Conservation (phyloP, 53 echinoderm and acorn worm species). For the Paracentrotus lividus region DNA sequence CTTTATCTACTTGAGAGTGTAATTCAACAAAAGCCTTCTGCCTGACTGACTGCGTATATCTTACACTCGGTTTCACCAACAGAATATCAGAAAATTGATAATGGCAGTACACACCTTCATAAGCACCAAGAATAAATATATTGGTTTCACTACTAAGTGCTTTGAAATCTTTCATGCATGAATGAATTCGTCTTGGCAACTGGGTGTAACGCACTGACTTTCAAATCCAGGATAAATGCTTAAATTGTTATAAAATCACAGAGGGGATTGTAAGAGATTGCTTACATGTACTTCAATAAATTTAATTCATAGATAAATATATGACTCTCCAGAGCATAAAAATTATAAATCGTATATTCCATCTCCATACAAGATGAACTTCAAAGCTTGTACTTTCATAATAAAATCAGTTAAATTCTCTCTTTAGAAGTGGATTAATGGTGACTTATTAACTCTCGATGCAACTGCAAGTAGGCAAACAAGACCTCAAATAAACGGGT, state of each 20-base stretch:
- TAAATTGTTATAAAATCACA: constrained; percentile 15
- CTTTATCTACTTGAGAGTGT: not conserved
- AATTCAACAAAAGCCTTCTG: constrained; percentile 11
- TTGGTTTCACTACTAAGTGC: constrained; percentile 34
- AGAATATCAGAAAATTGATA: constrained; percentile 50
- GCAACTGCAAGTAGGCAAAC: constrained; percentile 19
- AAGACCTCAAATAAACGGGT: not conserved
- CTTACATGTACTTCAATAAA: not conserved
- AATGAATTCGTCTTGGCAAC: constrained; percentile 54
- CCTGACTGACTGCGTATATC: constrained; percentile 32
- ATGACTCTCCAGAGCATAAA: not conserved
- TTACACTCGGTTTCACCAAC: constrained; percentile 19
- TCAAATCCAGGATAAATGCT: constrained; percentile 13
- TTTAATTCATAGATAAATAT: not conserved
- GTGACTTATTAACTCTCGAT: constrained; percentile 7
- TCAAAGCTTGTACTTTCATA: not conserved
- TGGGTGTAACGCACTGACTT: not conserved
- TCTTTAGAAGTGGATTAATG: constrained; percentile 28
- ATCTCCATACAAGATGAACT: not conserved
- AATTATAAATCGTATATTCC: not conserved
- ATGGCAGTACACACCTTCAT: constrained; percentile 33
- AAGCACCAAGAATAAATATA: constrained; percentile 34
- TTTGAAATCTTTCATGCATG: constrained; percentile 42
- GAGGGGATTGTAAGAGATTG: constrained; percentile 8
- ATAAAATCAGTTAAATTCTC: constrained; percentile 15